Base-by-base conservation (phyloP, 2,888 invertebrate genomes). In the Eupithecia inturbata region DNA sequence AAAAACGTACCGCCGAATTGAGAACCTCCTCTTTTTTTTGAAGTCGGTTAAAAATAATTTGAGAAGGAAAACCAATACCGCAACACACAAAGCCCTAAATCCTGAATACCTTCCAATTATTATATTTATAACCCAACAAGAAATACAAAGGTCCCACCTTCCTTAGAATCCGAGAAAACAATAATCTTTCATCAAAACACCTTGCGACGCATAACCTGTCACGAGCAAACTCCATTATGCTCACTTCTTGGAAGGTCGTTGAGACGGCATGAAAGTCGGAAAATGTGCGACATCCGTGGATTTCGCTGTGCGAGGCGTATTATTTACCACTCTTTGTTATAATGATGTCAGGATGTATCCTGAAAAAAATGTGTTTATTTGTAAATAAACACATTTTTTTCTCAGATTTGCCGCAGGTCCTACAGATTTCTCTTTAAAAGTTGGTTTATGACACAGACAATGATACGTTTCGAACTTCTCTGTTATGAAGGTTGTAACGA, bases 161-260 rank as follows among this genome's bases (percentile, higher is more conserved):
- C n/a, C 63, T 33, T 14, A 66, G 14, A 66, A 63, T 60, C 22
- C 28, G 22, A 63, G 63, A 57, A 39, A 74, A 62, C 68, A 71
- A 66, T 68, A 72, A 71, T 69, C 45, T 70, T 72, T 70, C 33
- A 70, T 69, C 70, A 72, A 57, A 71, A 73, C 70, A 76, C 70
- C 68, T 73, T 62, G 31, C 70, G 22, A 68, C 64, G 60, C 36
- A 71, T 66, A 73, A 49, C 68, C 64, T 76, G 73, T 73, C 75
- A 73, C 10, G 12, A 39, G 36, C 75, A 76, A 68, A 72, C 70
- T 60, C 73, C 68, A 75, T 72, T 75, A 75, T 57, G 71, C 53
- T 69, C 68, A 68, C 33, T 28, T 53, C 41, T 36, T 64, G n/a
- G 49, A 31, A 64, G 64, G 63, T 62, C 28, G 57, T 16, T 12